Evolutionary conservation across 1,140 invertebrate species (phyloP).

Genomic region (Polypedilum vanderplanki): DNA sequence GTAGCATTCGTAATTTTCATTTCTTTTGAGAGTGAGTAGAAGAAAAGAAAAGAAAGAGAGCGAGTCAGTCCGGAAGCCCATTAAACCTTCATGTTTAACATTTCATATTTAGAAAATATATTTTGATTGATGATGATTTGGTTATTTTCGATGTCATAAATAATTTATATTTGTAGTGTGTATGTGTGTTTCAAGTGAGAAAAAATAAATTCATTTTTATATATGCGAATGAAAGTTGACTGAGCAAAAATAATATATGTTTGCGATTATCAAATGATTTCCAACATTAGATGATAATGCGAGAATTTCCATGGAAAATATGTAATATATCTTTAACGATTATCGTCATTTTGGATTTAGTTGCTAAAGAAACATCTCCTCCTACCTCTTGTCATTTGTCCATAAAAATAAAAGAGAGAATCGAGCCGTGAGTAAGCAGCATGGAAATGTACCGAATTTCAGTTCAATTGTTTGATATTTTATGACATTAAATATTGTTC

Average conservation of each 20-base stretch:
- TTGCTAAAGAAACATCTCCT: neutral
- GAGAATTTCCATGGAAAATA: neutral
- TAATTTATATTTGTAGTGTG: slow-evolving; percentile 3
- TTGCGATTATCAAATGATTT: neutral
- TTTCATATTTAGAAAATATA: slow-evolving; percentile 24
- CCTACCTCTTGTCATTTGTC: too few relatives aligned
- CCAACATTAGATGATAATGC: slow-evolving; percentile 11
- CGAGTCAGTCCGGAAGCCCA: slow-evolving; percentile 4
- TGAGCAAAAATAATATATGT: neutral
- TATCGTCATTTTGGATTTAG: neutral
- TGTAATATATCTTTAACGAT: neutral
- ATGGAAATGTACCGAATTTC: too few relatives aligned
- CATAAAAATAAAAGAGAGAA: neutral
- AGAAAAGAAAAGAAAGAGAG: too few relatives aligned
- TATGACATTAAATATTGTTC: neutral
- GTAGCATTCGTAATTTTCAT: slow-evolving; percentile 17
- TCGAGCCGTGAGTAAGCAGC: too few relatives aligned
- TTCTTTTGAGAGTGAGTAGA: neutral
- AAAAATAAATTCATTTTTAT: neutral
- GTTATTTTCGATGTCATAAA: slow-evolving; percentile 27
- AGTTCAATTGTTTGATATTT: neutral
- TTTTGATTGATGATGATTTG: slow-evolving; percentile 29
- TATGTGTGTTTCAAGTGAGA: neutral
- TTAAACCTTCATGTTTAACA: slow-evolving; percentile 29
- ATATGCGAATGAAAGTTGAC: neutral